Conservation (phyloP, 2,888 invertebrate species). For the Abscondita cerata region DNA sequence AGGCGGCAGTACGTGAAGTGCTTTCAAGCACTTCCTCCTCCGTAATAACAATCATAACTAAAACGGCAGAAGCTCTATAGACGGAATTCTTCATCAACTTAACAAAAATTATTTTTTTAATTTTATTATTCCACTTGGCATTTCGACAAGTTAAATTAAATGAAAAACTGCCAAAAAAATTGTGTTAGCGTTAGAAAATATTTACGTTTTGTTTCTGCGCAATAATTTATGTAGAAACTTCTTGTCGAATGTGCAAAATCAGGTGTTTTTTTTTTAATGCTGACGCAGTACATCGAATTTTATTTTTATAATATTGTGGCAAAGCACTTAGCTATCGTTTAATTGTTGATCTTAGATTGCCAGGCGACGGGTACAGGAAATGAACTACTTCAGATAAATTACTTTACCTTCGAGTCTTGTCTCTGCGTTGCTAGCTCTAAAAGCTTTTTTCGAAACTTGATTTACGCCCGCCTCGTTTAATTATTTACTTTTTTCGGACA, state of each 20-base stretch:
- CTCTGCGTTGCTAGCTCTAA: not conserved
- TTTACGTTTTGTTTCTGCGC: too few relatives aligned
- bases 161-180: too few relatives aligned
- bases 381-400: constrained; percentile 23
- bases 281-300: too few relatives aligned
- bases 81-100: constrained; percentile 5
- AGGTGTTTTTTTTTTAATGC: too few relatives aligned
- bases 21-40: constrained; percentile 21
- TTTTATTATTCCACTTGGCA: too few relatives aligned
- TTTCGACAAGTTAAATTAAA: too few relatives aligned
- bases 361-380: constrained; percentile 19
- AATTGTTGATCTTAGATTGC: too few relatives aligned
- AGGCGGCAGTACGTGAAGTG: constrained; percentile 26
- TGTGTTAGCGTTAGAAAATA: too few relatives aligned
- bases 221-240: constrained; percentile 1
- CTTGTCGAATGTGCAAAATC: not conserved
- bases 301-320: too few relatives aligned
- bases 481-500: not conserved
- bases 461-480: too few relatives aligned
- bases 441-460: not conserved
- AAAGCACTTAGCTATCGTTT: too few relatives aligned
- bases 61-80: constrained; percentile 22
- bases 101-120: not conserved
- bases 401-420: not conserved
- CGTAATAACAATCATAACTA: constrained; percentile 29